Evolutionary conservation across 2,113 vertebrate genomes (phyloP).

Genomic region (Eulacestoma nigropectus): DNA sequence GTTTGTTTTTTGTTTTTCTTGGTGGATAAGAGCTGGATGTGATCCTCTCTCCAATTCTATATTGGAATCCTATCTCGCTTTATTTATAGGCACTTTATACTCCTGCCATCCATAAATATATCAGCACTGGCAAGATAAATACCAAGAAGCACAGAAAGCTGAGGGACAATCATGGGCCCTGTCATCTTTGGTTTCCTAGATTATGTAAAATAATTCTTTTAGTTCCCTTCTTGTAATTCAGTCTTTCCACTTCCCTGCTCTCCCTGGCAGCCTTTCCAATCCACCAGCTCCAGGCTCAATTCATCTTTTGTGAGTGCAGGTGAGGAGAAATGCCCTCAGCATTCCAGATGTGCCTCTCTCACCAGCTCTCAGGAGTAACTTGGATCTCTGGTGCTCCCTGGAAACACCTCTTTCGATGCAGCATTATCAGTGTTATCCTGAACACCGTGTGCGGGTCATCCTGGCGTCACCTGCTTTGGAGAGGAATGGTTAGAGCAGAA

Average conservation of each 20-base stretch:
- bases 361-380: neutral
- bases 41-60: neutral
- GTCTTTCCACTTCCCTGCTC: neutral
- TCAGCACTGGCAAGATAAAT: neutral
- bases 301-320: neutral
- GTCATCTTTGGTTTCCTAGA: neutral
- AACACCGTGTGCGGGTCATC: fast-evolving
- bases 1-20: neutral
- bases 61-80: neutral
- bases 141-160: neutral
- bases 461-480: neutral
- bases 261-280: neutral
- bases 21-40: neutral
- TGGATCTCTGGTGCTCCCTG: neutral
- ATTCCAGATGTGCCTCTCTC: neutral
- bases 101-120: neutral
- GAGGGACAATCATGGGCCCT: neutral
- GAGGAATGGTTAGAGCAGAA: neutral
- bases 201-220: neutral
- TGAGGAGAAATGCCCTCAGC: neutral
- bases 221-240: neutral
- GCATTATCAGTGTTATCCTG: fast-evolving
- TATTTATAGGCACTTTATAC: neutral
- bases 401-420: neutral
- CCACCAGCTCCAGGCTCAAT: neutral